phyloP scores from a whole-genome alignment of 2,888 invertebrate genomes.

The Dioctria rufipes region DNA sequence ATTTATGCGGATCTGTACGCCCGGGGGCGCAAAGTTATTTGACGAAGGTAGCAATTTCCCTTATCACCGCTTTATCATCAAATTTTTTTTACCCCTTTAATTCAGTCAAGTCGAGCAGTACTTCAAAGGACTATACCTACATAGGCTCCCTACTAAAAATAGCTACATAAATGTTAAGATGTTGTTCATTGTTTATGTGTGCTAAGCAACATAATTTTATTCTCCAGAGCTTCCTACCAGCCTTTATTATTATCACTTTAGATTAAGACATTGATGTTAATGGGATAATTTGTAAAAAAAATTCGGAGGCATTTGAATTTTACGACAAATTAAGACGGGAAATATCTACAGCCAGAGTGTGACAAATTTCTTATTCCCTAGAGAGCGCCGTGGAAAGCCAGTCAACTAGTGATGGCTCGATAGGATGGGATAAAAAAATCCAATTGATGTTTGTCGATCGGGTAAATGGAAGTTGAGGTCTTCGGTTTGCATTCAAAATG shows the following conservation, averaged over 20 bases:
- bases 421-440: background rate
- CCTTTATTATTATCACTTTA: conserved; percentile 30
- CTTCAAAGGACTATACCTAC: too few relatives aligned
- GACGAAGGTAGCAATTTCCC: conserved; percentile 35
- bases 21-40: conserved; percentile 6
- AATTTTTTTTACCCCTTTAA: conserved; percentile 34
- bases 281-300: conserved; percentile 22
- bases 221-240: conserved; percentile 11
- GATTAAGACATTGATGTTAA: conserved; percentile 44
- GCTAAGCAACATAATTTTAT: conserved; percentile 13
- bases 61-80: conserved; percentile 7
- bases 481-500: conserved; percentile 45
- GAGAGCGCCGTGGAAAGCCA: too few relatives aligned
- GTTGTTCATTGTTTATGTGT: background rate
- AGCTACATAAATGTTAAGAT: too few relatives aligned
- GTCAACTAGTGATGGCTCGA: too few relatives aligned
- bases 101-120: background rate
- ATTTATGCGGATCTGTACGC: conserved; percentile 31
- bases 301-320: conserved; percentile 22
- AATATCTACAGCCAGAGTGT: background rate
- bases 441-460: conserved; percentile 35
- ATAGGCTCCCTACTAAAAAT: too few relatives aligned
- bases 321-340: conserved; percentile 4
- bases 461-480: conserved; percentile 2
- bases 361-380: conserved; percentile 7